Evolutionary conservation across 2,888 invertebrate genomes (phyloP).

Genomic region (Melanophora roralis): DNA sequence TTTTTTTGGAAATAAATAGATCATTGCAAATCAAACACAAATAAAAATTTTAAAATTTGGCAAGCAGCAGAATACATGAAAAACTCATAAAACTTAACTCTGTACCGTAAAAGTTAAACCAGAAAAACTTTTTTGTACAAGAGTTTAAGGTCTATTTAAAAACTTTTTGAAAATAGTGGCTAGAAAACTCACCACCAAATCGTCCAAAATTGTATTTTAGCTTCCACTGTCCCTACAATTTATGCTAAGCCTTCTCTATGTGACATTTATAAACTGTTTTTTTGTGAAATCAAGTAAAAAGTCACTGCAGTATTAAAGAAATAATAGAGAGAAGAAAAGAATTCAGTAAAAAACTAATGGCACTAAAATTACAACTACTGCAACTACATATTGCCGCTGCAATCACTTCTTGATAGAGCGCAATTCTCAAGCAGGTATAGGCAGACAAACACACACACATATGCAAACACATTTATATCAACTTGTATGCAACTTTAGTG

Average conservation of each 20-base stretch:
- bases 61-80: no score
- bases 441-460: neutral
- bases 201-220: neutral
- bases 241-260: slow-evolving; percentile 33
- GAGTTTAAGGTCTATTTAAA: no score
- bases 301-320: slow-evolving; percentile 42
- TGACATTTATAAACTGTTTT: slow-evolving; percentile 53
- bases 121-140: no score
- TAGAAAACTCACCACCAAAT: no score
- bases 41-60: no score
- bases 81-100: no score
- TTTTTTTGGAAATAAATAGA: no score
- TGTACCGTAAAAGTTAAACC: no score
- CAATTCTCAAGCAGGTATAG: neutral
- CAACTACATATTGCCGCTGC: slow-evolving; percentile 59
- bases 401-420: slow-evolving; percentile 49
- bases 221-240: slow-evolving; percentile 8
- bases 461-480: neutral
- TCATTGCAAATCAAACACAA: no score
- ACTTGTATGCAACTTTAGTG: neutral
- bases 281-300: slow-evolving; percentile 53
- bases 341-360: slow-evolving; percentile 16
- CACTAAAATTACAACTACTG: slow-evolving; percentile 58
- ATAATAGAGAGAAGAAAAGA: neutral
- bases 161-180: no score